Percentiles rank a stretch among this genome's conserved stretches.
phyloP scores from a whole-genome alignment of 2,113 vertebrate species.

The Alosa alosa region DNA sequence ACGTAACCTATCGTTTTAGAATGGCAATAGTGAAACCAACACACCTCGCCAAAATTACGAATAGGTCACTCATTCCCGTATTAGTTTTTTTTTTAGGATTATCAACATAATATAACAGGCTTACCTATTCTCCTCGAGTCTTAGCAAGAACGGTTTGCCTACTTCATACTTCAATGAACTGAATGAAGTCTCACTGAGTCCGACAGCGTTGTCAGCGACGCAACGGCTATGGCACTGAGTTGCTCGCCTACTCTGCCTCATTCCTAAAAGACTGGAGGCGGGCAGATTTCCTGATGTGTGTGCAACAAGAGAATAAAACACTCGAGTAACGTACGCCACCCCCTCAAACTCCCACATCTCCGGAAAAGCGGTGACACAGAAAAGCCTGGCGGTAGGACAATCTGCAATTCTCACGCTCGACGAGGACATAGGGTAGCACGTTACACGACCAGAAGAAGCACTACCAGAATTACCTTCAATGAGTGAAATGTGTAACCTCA shows the following conservation, averaged over 20 bases:
- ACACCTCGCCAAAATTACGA: background rate
- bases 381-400: background rate
- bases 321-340: background rate
- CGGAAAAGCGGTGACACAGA: slow-evolving; percentile 14
- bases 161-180: background rate
- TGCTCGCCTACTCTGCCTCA: background rate
- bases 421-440: background rate
- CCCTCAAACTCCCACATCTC: slow-evolving; percentile 10
- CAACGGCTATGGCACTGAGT: background rate
- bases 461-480: background rate
- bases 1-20: too few relatives aligned
- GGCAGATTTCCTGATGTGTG: slow-evolving; percentile 18
- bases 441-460: background rate
- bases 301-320: slow-evolving; percentile 12
- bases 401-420: slow-evolving; percentile 11
- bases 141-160: background rate
- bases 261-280: slow-evolving; percentile 19
- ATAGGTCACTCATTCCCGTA: background rate
- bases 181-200: background rate
- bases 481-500: background rate
- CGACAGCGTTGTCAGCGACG: background rate
- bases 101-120: background rate
- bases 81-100: background rate
- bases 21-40: background rate
- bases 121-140: background rate